These are phyloP conservation scores for Dendroctonus valens DNA, from an alignment of 1,140 invertebrate genomes.

Conservation along the genomic window DNA sequence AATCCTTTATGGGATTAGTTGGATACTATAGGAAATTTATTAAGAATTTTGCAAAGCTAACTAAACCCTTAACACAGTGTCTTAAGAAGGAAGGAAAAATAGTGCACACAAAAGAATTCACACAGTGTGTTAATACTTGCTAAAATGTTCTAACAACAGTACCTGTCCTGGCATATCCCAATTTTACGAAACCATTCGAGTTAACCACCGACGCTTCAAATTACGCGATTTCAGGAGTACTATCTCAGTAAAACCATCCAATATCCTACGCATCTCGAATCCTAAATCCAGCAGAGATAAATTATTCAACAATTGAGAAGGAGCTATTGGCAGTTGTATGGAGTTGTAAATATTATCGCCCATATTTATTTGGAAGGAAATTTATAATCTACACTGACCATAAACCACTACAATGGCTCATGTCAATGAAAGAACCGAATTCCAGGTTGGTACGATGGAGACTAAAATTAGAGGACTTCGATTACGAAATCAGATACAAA, in stretches of 20 bases:
- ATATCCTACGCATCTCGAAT: constrained; percentile 1
- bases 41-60: constrained; percentile 37
- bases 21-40: constrained; percentile 39
- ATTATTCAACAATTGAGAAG: constrained; percentile 24
- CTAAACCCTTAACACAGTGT: constrained; percentile 37
- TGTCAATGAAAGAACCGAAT: constrained; percentile 8
- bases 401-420: too few relatives aligned
- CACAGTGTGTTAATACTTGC: constrained; percentile 40
- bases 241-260: constrained; percentile 45
- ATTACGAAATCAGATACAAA: too few relatives aligned
- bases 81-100: constrained; percentile 25
- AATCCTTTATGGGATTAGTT: constrained; percentile 25
- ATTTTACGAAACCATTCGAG: constrained; percentile 40
- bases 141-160: constrained; percentile 25
- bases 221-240: constrained; percentile 44
- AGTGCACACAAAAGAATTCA: constrained; percentile 42
- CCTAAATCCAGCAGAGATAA: too few relatives aligned
- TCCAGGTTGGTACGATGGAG: too few relatives aligned
- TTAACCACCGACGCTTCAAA: constrained; percentile 40
- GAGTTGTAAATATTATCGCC: constrained; percentile 12
- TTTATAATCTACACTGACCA: constrained; percentile 19
- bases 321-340: constrained; percentile 14
- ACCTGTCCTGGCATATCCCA: constrained; percentile 34
- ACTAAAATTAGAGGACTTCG: too few relatives aligned
- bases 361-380: constrained; percentile 22